phyloP scores from a whole-genome alignment of 2,888 invertebrate genomes.

The Morpho deidamia region DNA sequence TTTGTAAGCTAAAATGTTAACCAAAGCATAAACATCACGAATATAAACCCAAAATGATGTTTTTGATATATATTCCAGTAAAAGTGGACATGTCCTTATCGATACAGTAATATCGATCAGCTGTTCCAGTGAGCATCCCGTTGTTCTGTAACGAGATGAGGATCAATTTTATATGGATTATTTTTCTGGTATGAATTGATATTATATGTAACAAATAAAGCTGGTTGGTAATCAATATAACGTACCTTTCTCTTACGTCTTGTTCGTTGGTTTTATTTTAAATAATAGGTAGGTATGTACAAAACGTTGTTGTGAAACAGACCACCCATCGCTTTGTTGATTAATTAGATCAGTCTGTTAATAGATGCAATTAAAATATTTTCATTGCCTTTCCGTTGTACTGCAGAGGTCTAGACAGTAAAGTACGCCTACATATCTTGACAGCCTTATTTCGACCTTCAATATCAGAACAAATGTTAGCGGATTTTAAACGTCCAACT shows the following conservation, averaged over 20 bases:
- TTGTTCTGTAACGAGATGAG: slow-evolving; percentile 61
- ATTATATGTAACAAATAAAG: neutral
- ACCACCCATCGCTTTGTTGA: neutral
- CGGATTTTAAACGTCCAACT: slow-evolving; percentile 20
- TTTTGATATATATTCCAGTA: slow-evolving; percentile 51
- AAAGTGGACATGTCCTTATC: slow-evolving; percentile 72
- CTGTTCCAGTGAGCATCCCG: slow-evolving; percentile 42
- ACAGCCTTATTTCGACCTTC: slow-evolving; percentile 29
- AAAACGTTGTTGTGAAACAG: slow-evolving; percentile 4
- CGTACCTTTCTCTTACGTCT: slow-evolving; percentile 1
- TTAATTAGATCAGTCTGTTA: slow-evolving; percentile 6
- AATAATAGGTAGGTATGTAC: neutral
- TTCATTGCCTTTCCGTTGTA: slow-evolving; percentile 14
- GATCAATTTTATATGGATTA: slow-evolving; percentile 60
- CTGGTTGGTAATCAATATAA: neutral
- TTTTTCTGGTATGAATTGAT: slow-evolving; percentile 53
- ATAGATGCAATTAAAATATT: slow-evolving; percentile 15
- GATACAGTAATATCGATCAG: slow-evolving; percentile 61
- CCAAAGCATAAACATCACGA: slow-evolving; percentile 12
- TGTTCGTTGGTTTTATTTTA: neutral
- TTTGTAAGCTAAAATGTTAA: slow-evolving; percentile 18
- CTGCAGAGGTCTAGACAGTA: slow-evolving; percentile 20
- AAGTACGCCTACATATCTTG: slow-evolving; percentile 29
- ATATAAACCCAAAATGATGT: slow-evolving; percentile 40
- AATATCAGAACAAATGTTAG: slow-evolving; percentile 22